Base-by-base conservation (phyloP, 2,888 invertebrate genomes). In the Pimpla rufipes region DNA sequence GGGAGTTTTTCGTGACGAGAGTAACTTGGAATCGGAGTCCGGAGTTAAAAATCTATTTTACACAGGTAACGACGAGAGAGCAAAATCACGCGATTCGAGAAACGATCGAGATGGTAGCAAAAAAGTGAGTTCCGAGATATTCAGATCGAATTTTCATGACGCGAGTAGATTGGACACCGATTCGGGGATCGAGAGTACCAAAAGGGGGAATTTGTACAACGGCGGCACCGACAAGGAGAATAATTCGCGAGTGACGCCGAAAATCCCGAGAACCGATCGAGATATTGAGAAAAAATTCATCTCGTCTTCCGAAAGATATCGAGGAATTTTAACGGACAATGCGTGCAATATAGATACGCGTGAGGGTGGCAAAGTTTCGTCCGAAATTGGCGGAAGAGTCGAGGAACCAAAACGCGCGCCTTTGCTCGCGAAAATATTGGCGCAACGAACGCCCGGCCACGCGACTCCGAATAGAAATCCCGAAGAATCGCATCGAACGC, bases 281-380 rank as follows among this genome's bases (percentile, higher is more conserved):
- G 59, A 71, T 1, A 66, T 57, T 16, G 75, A 75, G 16, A 79
- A 75, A 11, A 68, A 47, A 8, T 47, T 77, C 0, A 40, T 79
- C 13, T 64, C 64, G 0, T 75, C 45, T 45, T 50, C 37, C 47
- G 64, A 83, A 5, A 52, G 40, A 59, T 23, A 42, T 21, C 13
- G 40, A 62, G 64, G 70, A 42, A 42, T 81, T 59, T 52, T 83
- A 10, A 67, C 80, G 1, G 79, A 77, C 3, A 83, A 80, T 37
- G 42, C 29, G 4, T 66, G 66, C 13, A 83, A 83, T 16, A 47
- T 76, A 13, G 37, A 66, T 11, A 29, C 42, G 2, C 66, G 45
- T 0, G 21, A 18, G 29, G 71, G 16, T 40, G 10, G 23, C 1
- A 70, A 55, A 13, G 50, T 42, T 47, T 23, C 40, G 2, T 55